Evolutionary conservation across 2,888 invertebrate genomes (phyloP).

Genomic region (Phengaris arion): DNA sequence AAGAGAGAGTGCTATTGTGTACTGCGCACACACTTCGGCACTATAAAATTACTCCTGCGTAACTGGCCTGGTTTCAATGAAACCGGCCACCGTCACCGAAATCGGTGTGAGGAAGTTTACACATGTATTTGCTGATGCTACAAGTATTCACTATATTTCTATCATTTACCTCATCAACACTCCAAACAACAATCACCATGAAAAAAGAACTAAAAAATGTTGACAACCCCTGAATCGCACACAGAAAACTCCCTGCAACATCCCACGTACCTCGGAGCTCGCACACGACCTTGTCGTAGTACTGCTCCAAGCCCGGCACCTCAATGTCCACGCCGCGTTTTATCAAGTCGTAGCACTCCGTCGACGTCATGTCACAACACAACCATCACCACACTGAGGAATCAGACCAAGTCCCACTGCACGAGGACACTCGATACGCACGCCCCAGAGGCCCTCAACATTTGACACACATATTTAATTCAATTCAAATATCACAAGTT

Average conservation of each 20-base stretch:
- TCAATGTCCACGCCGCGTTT: slow-evolving; percentile 73
- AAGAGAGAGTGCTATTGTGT: too few species aligned
- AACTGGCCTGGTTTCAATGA: too few species aligned
- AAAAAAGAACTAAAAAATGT: background rate
- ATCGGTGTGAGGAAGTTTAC: too few species aligned
- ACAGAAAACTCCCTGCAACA: too few species aligned
- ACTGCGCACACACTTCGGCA: too few species aligned
- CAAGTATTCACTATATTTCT: too few species aligned
- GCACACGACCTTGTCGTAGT: slow-evolving; percentile 79
- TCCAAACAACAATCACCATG: background rate
- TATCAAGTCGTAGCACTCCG: slow-evolving; percentile 75
- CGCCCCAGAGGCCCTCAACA: slow-evolving; percentile 70
- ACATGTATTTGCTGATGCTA: too few species aligned
- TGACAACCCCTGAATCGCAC: too few species aligned
- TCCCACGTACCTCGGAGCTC: slow-evolving; percentile 77
- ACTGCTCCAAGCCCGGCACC: slow-evolving; percentile 76
- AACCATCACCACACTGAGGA: slow-evolving; percentile 52
- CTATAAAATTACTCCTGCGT: too few species aligned
- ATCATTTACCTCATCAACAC: slow-evolving; percentile 32
- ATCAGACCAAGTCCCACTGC: slow-evolving; percentile 73
- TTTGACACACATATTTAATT: slow-evolving; percentile 45
- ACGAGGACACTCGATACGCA: slow-evolving; percentile 60
- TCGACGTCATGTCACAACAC: slow-evolving; percentile 67
- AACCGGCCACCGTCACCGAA: too few species aligned
- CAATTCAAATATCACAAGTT: background rate